Evolutionary conservation across 1,140 invertebrate genomes (phyloP).

Genomic region (Agrypnia vestita): DNA sequence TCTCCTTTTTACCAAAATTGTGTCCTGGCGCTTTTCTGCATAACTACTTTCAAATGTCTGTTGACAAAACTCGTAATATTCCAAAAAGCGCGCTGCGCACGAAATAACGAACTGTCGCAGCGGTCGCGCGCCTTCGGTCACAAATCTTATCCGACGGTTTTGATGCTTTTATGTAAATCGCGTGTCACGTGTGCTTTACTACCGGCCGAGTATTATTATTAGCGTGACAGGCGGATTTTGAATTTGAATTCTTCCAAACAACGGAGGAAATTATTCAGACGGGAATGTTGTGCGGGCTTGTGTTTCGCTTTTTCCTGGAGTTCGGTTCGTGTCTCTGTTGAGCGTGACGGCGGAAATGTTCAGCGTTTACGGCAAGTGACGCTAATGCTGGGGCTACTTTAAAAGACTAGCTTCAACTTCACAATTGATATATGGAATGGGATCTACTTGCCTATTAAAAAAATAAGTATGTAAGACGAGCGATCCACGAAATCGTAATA

Average conservation of each 20-base stretch:
- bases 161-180: slow-evolving; percentile 36
- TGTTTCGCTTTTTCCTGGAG: neutral
- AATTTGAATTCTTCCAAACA: slow-evolving; percentile 35
- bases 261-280: slow-evolving; percentile 14
- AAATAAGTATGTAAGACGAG: too few species aligned
- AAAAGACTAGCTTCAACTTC: too few species aligned
- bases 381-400: too few species aligned
- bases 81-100: slow-evolving; percentile 9
- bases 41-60: too few species aligned
- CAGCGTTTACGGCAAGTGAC: too few species aligned
- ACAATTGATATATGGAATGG: too few species aligned
- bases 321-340: neutral
- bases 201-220: slow-evolving; percentile 10
- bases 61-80: too few species aligned
- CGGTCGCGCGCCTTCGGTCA: neutral
- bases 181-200: slow-evolving; percentile 32
- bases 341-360: neutral
- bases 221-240: slow-evolving; percentile 38
- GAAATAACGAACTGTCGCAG: slow-evolving; percentile 28
- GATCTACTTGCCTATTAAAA: too few species aligned
- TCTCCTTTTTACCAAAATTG: too few species aligned
- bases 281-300: slow-evolving; percentile 7
- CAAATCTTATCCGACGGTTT: slow-evolving; percentile 37
- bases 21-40: too few species aligned
- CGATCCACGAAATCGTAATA: too few species aligned